A percentile compares a stretch with the other conserved stretches of the same genome.
phyloP scores from a whole-genome alignment of 2,888 invertebrate genomes.

The Synergus laeviventris region DNA sequence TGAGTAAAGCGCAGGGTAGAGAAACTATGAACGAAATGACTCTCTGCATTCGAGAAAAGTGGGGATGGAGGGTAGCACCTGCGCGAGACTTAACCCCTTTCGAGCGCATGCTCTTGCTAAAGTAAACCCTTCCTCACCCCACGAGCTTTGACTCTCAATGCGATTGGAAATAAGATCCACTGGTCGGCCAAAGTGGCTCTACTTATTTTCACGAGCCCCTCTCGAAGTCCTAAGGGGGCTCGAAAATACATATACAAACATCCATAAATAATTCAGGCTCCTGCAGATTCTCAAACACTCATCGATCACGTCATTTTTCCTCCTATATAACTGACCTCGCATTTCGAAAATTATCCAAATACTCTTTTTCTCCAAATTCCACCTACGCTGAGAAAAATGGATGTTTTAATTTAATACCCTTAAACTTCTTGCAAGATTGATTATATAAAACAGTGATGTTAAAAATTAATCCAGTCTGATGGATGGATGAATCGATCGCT shows the following conservation, averaged over 20 bases:
- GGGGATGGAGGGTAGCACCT: constrained; percentile 64
- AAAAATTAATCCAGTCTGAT: too few species aligned
- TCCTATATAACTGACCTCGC: background rate
- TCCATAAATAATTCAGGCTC: constrained; percentile 16
- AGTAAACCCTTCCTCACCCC: constrained; percentile 58
- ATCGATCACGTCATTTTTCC: background rate
- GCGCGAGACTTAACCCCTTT: constrained; percentile 69
- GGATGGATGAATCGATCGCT: too few species aligned
- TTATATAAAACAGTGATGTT: too few species aligned
- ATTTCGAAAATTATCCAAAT: too few species aligned
- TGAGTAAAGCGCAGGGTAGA: constrained; percentile 65
- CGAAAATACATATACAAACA: constrained; percentile 4
- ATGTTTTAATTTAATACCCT: too few species aligned
- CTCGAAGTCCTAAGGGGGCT: background rate
- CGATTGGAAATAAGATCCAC: constrained; percentile 61
- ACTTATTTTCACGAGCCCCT: constrained; percentile 48
- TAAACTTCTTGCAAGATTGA: too few species aligned
- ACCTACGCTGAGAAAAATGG: too few species aligned
- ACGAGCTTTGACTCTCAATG: constrained; percentile 65
- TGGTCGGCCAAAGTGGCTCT: constrained; percentile 51
- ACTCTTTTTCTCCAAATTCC: too few species aligned
- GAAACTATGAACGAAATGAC: constrained; percentile 65
- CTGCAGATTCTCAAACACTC: background rate
- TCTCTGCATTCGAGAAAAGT: constrained; percentile 48
- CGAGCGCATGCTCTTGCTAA: constrained; percentile 70